A percentile compares a stretch with the other conserved stretches of the same genome.
These are phyloP conservation scores for Pachymerium ferrugineum DNA, from an alignment of 2,888 invertebrate genomes.

Conservation along the genomic window DNA sequence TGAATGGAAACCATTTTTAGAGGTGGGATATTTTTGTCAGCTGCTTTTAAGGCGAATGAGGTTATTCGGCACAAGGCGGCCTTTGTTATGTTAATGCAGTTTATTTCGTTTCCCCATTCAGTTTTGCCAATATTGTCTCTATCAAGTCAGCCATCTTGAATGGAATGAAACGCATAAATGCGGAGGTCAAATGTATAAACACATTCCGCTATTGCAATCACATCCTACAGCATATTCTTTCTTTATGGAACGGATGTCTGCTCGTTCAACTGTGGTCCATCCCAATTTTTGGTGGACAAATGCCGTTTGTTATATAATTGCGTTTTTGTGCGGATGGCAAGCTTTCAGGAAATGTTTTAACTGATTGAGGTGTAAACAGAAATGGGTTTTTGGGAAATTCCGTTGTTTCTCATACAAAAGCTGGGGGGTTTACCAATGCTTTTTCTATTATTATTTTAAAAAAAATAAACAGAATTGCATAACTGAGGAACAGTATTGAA, in stretches of 20 bases:
- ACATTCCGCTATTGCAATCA: neutral
- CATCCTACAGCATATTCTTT: neutral
- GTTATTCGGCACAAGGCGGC: neutral
- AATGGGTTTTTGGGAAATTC: too few relatives aligned
- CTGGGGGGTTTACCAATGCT: too few relatives aligned
- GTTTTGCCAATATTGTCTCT: conserved; percentile 3
- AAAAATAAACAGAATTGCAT: too few relatives aligned
- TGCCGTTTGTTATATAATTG: neutral
- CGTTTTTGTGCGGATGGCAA: too few relatives aligned
- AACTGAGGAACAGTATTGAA: too few relatives aligned
- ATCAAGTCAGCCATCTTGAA: conserved; percentile 13
- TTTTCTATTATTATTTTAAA: too few relatives aligned
- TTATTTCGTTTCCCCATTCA: neutral
- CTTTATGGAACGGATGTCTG: conserved; percentile 13
- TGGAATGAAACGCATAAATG: neutral
- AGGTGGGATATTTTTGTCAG: neutral
- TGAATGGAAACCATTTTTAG: neutral
- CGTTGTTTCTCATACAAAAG: too few relatives aligned
- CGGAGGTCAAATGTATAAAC: neutral
- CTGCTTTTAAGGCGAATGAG: conserved; percentile 2
- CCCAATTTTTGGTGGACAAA: neutral
- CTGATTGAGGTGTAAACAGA: too few relatives aligned
- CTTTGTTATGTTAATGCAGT: neutral
- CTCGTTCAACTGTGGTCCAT: neutral
- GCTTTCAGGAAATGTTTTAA: too few relatives aligned